phyloP scores from a whole-genome alignment of 1,140 invertebrate species.

The Temnothorax nylanderi region DNA sequence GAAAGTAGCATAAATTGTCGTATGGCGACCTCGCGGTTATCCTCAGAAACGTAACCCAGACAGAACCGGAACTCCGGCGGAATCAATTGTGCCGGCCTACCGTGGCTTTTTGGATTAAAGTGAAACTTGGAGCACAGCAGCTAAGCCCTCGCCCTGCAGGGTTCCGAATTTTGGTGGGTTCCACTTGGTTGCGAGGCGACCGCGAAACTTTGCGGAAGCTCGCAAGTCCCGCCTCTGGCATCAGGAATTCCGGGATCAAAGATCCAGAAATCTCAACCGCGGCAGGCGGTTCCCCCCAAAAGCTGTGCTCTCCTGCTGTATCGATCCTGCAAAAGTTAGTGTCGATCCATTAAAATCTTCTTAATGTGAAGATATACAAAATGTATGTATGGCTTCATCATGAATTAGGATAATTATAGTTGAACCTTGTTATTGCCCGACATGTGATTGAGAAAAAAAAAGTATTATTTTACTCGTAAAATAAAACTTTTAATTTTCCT shows the following conservation, averaged over 20 bases:
- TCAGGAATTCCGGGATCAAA: slow-evolving; percentile 22
- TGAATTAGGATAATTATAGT: background rate
- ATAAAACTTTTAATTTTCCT: background rate
- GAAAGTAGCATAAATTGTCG: slow-evolving; percentile 19
- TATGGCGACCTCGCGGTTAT: slow-evolving; percentile 4
- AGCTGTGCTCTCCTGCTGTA: background rate
- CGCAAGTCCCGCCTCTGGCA: slow-evolving; percentile 29
- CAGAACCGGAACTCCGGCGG: slow-evolving; percentile 66
- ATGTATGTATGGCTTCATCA: background rate
- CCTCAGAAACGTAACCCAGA: slow-evolving; percentile 47
- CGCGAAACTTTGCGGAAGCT: slow-evolving; percentile 71
- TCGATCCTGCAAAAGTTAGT: background rate
- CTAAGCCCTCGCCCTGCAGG: slow-evolving; percentile 80
- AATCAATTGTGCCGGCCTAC: slow-evolving; percentile 85
- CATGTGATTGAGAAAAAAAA: background rate
- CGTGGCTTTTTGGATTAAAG: slow-evolving; percentile 85
- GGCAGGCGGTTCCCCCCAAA: background rate
- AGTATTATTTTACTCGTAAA: background rate
- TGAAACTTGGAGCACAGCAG: slow-evolving; percentile 81
- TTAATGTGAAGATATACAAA: background rate
- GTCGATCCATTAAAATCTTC: background rate
- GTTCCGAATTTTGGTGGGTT: slow-evolving; percentile 80
- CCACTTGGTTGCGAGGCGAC: slow-evolving; percentile 50
- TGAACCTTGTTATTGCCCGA: background rate
- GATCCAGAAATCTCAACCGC: slow-evolving; percentile 31